Conservation (phyloP, 2,888 invertebrate species). For the Coenonympha glycerion region DNA sequence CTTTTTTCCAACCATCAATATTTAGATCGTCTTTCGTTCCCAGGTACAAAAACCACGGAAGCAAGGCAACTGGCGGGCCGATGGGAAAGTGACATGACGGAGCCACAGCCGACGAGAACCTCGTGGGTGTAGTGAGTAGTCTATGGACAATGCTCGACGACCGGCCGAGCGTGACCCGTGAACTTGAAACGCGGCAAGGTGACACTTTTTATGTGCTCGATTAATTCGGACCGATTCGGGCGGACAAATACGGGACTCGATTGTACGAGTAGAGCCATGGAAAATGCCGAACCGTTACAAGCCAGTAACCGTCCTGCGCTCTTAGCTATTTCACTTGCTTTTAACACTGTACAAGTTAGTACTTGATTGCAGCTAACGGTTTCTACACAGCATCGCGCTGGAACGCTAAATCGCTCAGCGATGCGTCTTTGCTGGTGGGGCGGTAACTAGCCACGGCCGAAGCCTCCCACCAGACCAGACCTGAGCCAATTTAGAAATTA, state of each 20-base stretch:
- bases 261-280: background rate
- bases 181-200: conserved; percentile 20
- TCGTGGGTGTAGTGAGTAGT: conserved; percentile 8
- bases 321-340: too few relatives aligned
- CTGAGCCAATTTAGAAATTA: too few relatives aligned
- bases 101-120: conserved; percentile 2
- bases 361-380: too few relatives aligned
- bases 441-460: too few relatives aligned
- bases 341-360: too few relatives aligned
- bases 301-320: too few relatives aligned
- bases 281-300: background rate
- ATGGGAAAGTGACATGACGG: background rate
- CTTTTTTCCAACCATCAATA: too few relatives aligned
- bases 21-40: background rate
- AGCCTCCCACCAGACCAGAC: too few relatives aligned
- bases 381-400: too few relatives aligned
- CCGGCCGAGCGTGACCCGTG: conserved; percentile 9
- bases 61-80: background rate
- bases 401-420: too few relatives aligned
- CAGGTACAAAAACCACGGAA: background rate
- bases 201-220: conserved; percentile 8
- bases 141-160: conserved; percentile 5
- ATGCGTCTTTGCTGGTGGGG: too few relatives aligned
- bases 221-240: conserved; percentile 1
- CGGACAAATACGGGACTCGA: background rate